phyloP scores from a whole-genome alignment of 2,113 vertebrate species.

The Eurypyga helias region DNA sequence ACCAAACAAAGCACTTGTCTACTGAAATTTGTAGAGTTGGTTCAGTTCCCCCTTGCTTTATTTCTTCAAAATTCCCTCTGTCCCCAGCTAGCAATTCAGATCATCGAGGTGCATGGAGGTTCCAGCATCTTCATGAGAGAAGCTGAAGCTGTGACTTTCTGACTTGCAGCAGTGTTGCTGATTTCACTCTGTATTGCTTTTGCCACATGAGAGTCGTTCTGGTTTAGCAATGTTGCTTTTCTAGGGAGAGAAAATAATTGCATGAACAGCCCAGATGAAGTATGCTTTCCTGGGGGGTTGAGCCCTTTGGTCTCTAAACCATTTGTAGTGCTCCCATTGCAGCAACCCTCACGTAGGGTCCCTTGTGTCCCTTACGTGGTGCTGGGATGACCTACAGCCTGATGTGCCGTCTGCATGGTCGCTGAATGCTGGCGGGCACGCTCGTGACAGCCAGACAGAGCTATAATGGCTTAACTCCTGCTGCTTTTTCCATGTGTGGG shows the following conservation, averaged over 20 bases:
- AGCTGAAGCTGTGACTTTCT: neutral
- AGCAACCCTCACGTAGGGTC: neutral
- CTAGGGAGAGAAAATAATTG: neutral
- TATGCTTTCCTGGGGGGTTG: neutral
- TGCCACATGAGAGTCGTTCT: neutral
- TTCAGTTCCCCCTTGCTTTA: neutral
- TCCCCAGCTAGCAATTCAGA: neutral
- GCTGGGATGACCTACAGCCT: neutral
- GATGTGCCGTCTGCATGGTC: rapidly evolving
- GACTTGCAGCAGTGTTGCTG: neutral
- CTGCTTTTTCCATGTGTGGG: neutral
- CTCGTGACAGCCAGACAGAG: neutral
- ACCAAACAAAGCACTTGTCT: neutral
- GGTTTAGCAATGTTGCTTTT: neutral
- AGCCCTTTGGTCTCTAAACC: no score
- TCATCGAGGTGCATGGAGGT: neutral
- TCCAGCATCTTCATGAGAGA: neutral
- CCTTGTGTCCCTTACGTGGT: rapidly evolving
- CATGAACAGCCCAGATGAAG: neutral
- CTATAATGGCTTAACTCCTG: no score
- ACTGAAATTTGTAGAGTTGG: neutral
- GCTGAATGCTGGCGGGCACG: no score
- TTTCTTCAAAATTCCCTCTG: neutral
- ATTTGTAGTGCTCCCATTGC: rapidly evolving
- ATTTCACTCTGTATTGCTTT: neutral